A percentile compares a stretch with the other conserved stretches of the same genome.
phyloP scores from a whole-genome alignment of 2,888 invertebrate species.

The Hipparchia sbordonii region DNA sequence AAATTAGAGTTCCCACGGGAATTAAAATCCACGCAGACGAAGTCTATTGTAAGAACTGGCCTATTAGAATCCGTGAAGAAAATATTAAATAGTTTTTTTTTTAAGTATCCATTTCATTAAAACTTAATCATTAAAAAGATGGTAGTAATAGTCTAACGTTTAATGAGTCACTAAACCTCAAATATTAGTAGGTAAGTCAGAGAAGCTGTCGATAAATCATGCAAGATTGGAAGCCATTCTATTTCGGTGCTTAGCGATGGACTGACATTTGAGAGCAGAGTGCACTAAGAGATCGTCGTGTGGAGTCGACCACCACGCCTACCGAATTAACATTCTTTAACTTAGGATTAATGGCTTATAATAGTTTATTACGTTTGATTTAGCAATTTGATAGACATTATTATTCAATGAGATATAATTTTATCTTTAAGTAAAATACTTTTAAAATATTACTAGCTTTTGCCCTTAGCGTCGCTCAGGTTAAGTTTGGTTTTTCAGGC shows the following conservation, averaged over 20 bases:
- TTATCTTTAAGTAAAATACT: too few relatives aligned
- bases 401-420: background rate
- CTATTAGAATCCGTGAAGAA: too few relatives aligned
- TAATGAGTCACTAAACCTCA: background rate
- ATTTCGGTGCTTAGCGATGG: constrained; percentile 1
- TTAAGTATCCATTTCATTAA: background rate
- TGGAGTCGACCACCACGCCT: constrained; percentile 12
- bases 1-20: too few relatives aligned
- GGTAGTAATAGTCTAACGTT: background rate
- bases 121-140: background rate
- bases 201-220: constrained; percentile 11
- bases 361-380: constrained; percentile 3
- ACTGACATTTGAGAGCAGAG: constrained; percentile 7
- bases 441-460: too few relatives aligned
- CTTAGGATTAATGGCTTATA: constrained; percentile 11
- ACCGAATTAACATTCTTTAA: constrained; percentile 17
- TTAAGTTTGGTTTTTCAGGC: too few relatives aligned
- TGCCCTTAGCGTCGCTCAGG: too few relatives aligned
- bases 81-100: too few relatives aligned
- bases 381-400: background rate
- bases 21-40: too few relatives aligned
- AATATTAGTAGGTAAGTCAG: constrained; percentile 2
- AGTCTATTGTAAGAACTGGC: too few relatives aligned
- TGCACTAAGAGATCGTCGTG: background rate
- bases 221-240: background rate